A percentile compares a stretch with the other conserved stretches of the same genome.
Conservation (phyloP, 2,797 vertebrate genomes). For the Coreius guichenoti region DNA sequence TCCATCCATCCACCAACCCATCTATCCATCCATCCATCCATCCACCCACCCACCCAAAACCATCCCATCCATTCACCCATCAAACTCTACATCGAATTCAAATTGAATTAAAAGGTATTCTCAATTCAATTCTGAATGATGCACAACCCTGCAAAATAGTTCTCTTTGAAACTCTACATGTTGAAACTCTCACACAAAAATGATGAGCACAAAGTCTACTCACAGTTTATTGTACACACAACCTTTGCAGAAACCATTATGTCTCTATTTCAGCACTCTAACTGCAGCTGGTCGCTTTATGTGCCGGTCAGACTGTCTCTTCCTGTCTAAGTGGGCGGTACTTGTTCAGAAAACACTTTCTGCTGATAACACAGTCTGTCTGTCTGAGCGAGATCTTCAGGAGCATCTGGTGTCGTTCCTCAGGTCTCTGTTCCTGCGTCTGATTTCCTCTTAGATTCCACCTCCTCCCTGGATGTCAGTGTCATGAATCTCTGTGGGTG, state of each 20-base stretch:
- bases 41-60: too few relatives aligned
- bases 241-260: background rate
- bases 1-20: too few relatives aligned
- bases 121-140: too few relatives aligned
- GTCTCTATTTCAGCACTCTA: background rate
- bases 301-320: background rate
- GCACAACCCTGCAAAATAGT: too few relatives aligned
- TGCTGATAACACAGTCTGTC: background rate
- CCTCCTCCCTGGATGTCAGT: background rate
- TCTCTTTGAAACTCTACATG: too few relatives aligned
- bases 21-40: too few relatives aligned
- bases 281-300: background rate
- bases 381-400: background rate
- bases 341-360: background rate
- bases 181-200: too few relatives aligned
- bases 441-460: background rate
- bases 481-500: background rate
- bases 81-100: too few relatives aligned
- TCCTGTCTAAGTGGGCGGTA: background rate
- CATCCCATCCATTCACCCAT: too few relatives aligned
- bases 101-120: too few relatives aligned
- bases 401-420: conserved; percentile 11
- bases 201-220: too few relatives aligned
- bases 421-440: background rate
- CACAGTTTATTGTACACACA: background rate